Conservation (phyloP, 1,140 invertebrate species). For the Diprion similis region DNA sequence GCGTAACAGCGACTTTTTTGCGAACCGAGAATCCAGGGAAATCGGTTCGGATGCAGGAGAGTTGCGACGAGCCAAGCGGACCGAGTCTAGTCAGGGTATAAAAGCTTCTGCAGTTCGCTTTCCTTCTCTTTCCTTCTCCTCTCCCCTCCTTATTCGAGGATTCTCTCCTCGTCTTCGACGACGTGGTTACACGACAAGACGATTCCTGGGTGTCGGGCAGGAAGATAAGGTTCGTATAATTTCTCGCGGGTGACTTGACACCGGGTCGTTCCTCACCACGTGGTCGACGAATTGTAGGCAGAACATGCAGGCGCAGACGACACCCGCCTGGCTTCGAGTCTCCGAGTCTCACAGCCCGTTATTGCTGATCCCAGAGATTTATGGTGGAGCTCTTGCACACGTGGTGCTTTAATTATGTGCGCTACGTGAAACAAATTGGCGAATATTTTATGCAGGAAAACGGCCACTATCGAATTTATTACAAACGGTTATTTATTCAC, state of each 20-base stretch:
- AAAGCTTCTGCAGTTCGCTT: not conserved
- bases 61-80: constrained; percentile 34
- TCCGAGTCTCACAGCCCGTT: constrained; percentile 50
- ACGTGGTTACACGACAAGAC: not conserved
- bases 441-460: constrained; percentile 53
- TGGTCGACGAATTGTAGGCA: constrained; percentile 51
- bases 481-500: not conserved
- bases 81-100: constrained; percentile 41
- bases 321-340: constrained; percentile 41
- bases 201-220: constrained; percentile 18
- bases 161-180: constrained; percentile 13
- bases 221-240: constrained; percentile 52
- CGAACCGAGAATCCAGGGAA: constrained; percentile 47
- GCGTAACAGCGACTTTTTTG: constrained; percentile 41
- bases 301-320: constrained; percentile 37
- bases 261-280: constrained; percentile 47
- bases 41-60: constrained; percentile 49
- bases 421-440: constrained; percentile 53
- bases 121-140: constrained; percentile 8
- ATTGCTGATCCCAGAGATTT: constrained; percentile 61
- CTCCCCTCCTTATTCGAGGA: constrained; percentile 18
- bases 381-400: constrained; percentile 55
- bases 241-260: constrained; percentile 50
- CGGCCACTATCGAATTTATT: constrained; percentile 19
- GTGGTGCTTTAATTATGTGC: constrained; percentile 60